Percentiles rank a stretch among this genome's conserved stretches.
Conservation (phyloP, 2,797 vertebrate species). For the Naso thynnoides region DNA sequence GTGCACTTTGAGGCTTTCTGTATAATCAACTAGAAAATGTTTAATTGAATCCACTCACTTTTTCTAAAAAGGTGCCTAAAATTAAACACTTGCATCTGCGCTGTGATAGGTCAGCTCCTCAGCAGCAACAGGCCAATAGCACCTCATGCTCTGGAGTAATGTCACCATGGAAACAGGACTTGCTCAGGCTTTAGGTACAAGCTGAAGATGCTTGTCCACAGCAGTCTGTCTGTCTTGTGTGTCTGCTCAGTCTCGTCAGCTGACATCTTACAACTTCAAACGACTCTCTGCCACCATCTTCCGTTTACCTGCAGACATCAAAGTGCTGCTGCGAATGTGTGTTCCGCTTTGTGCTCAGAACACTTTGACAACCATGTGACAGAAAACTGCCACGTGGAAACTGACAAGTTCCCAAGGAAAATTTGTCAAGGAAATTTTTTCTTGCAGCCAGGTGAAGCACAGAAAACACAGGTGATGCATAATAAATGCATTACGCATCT, state of each 20-base stretch:
- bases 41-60: conserved; percentile 13
- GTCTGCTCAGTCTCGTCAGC: conserved; percentile 42
- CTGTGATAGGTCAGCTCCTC: conserved; percentile 52
- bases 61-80: conserved; percentile 31
- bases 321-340: conserved; percentile 12
- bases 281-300: conserved; percentile 7
- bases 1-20: neutral
- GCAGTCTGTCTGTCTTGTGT: conserved; percentile 41
- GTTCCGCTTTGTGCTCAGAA: neutral
- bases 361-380: neutral
- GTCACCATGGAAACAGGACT: conserved; percentile 76
- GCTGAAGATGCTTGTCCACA: conserved; percentile 25
- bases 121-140: conserved; percentile 60
- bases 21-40: conserved; percentile 1
- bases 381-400: neutral
- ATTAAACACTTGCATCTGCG: conserved; percentile 10
- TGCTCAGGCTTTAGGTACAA: conserved; percentile 52
- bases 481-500: neutral
- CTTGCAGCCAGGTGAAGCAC: neutral
- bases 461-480: neutral
- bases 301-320: conserved; percentile 31
- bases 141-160: conserved; percentile 18
- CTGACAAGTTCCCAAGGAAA: conserved; percentile 5
- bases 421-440: too few species aligned
- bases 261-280: conserved; percentile 43